Conservation (phyloP, 2,888 invertebrate species). For the Diarsia mendica region DNA sequence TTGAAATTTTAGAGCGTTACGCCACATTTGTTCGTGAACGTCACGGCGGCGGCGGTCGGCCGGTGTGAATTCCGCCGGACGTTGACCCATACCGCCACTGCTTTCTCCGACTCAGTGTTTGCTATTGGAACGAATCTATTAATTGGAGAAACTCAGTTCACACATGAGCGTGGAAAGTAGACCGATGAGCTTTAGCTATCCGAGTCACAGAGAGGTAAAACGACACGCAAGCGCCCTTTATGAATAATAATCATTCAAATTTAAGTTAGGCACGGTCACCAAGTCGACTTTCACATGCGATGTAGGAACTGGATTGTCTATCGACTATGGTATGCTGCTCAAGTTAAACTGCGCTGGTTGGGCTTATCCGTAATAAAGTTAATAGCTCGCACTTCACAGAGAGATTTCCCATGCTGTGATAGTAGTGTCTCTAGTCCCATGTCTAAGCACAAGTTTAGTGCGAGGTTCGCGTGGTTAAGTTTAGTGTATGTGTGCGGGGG, state of each 20-base stretch:
- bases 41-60: conserved; percentile 86
- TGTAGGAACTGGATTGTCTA: conserved; percentile 2
- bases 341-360: conserved; percentile 14
- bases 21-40: conserved; percentile 88
- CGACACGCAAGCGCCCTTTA: conserved; percentile 61
- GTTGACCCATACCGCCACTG: conserved; percentile 86
- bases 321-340: conserved; percentile 1
- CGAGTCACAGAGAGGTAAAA: conserved; percentile 64
- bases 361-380: conserved; percentile 27
- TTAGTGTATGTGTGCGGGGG: conserved; percentile 58
- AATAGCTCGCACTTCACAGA: conserved; percentile 25
- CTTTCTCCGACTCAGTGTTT: conserved; percentile 89
- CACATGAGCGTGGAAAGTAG: conserved; percentile 89
- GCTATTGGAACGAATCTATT: conserved; percentile 91
- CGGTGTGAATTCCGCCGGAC: conserved; percentile 87
- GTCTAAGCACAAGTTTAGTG: conserved; percentile 37
- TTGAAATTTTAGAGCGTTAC: conserved; percentile 88
- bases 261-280: conserved; percentile 39
- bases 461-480: conserved; percentile 31
- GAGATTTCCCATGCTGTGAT: conserved; percentile 35
- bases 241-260: conserved; percentile 53
- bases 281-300: conserved; percentile 21
- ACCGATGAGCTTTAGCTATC: conserved; percentile 80
- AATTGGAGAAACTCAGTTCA: conserved; percentile 90
- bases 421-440: conserved; percentile 28